Percentiles rank a stretch among this genome's conserved stretches.
Conservation (phyloP, 2,888 invertebrate species). For the Gastracanthus pulcherrimus region DNA sequence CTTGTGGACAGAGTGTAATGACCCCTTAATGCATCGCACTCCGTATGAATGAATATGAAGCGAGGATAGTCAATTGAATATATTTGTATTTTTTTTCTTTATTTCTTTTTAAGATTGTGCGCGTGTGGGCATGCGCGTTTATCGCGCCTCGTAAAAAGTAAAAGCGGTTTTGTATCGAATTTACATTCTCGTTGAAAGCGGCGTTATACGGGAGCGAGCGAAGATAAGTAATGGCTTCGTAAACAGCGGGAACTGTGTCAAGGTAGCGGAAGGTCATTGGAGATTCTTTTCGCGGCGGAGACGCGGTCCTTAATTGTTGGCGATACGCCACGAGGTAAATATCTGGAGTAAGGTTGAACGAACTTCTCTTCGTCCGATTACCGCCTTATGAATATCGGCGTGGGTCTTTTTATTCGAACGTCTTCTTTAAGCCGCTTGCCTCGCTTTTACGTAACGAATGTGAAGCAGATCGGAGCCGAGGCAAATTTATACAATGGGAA, state of each 20-base stretch:
- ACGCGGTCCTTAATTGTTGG: neutral
- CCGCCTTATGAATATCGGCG: neutral
- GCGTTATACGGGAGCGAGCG: constrained; percentile 3
- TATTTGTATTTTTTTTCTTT: neutral
- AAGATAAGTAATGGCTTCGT: constrained; percentile 53
- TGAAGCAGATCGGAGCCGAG: too few relatives aligned
- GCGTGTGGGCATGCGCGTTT: neutral
- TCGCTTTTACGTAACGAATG: too few relatives aligned
- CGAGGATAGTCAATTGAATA: too few relatives aligned
- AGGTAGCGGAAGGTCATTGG: neutral
- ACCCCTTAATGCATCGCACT: neutral
- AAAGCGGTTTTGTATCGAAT: neutral
- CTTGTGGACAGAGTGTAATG: neutral
- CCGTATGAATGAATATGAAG: too few relatives aligned
- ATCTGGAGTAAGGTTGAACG: neutral
- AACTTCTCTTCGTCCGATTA: neutral
- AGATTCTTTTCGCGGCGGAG: neutral
- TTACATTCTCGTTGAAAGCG: neutral
- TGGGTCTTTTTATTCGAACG: too few relatives aligned
- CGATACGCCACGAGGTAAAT: constrained; percentile 7
- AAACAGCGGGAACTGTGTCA: neutral
- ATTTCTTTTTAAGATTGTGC: neutral
- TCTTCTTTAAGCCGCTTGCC: too few relatives aligned
- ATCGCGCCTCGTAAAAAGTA: constrained; percentile 11
- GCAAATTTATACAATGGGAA: too few relatives aligned